These are phyloP conservation scores for Hemitrygon akajei DNA, from an alignment of 2,797 vertebrate species.

Conservation along the genomic window DNA sequence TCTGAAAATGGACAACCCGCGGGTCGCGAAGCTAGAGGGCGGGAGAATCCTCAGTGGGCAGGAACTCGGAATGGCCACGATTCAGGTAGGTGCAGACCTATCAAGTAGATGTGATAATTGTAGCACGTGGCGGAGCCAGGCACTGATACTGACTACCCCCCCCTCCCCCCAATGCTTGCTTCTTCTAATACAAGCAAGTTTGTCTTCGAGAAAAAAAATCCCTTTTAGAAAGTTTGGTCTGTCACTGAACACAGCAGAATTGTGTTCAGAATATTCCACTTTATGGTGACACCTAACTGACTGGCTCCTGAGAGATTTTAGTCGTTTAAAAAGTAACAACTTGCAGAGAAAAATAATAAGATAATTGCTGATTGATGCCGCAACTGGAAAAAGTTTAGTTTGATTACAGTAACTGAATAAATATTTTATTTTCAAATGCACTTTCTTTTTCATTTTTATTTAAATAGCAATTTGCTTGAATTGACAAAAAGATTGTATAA, in stretches of 20 bases:
- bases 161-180: neutral
- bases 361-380: neutral
- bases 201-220: neutral
- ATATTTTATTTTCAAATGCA: neutral
- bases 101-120: neutral
- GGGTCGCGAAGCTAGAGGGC: conserved; percentile 72
- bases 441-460: conserved; percentile 16
- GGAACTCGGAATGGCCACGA: conserved; percentile 82
- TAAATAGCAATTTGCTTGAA: neutral
- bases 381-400: neutral
- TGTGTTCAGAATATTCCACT: neutral
- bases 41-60: conserved; percentile 75
- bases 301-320: neutral
- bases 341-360: conserved; percentile 12
- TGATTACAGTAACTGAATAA: neutral
- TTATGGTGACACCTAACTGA: neutral
- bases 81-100: conserved; percentile 66
- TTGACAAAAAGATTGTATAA: neutral
- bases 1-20: conserved; percentile 84
- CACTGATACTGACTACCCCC: neutral
- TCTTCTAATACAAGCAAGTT: neutral
- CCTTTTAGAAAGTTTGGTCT: neutral
- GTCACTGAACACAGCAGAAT: neutral
- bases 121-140: neutral
- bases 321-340: neutral